Evolutionary conservation across 2,797 vertebrate species (phyloP).

Genomic region (Meriones psammophilus): DNA sequence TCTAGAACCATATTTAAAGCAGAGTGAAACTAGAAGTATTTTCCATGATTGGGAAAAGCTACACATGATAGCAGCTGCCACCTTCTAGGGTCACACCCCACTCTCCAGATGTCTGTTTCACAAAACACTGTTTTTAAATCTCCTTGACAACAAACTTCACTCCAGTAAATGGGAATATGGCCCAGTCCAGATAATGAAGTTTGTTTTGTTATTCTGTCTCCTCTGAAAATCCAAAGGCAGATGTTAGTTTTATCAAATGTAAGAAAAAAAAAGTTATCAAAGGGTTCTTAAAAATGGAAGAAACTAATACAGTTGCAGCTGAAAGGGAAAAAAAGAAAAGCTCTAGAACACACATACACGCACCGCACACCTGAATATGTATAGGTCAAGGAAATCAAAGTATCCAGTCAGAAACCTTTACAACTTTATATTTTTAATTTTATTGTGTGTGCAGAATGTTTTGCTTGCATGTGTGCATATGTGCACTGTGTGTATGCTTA

Average conservation of each 20-base stretch:
- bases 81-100: conserved; percentile 89
- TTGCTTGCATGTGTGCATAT: background rate
- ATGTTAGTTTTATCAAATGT: conserved; percentile 16
- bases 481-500: too few relatives aligned
- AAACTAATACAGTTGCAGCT: background rate
- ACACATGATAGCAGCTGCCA: conserved; percentile 93
- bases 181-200: conserved; percentile 88
- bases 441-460: background rate
- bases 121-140: conserved; percentile 93
- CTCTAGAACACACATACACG: background rate
- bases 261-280: background rate
- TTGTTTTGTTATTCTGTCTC: conserved; percentile 90
- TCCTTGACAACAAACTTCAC: conserved; percentile 92
- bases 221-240: conserved; percentile 83
- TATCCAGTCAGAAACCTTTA: conserved; percentile 13
- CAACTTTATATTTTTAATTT: background rate
- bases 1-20: conserved; percentile 43
- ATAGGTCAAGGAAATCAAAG: conserved; percentile 28
- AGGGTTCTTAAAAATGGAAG: background rate
- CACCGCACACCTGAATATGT: background rate
- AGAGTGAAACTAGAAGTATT: background rate
- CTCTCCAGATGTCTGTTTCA: conserved; percentile 91
- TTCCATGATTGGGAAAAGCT: conserved; percentile 83
- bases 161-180: conserved; percentile 92
- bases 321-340: background rate